Evolutionary conservation across 2,797 vertebrate genomes (phyloP), one percentile per base, ranked within the genome.

Genomic region (Sebastes flavidus): DNA sequence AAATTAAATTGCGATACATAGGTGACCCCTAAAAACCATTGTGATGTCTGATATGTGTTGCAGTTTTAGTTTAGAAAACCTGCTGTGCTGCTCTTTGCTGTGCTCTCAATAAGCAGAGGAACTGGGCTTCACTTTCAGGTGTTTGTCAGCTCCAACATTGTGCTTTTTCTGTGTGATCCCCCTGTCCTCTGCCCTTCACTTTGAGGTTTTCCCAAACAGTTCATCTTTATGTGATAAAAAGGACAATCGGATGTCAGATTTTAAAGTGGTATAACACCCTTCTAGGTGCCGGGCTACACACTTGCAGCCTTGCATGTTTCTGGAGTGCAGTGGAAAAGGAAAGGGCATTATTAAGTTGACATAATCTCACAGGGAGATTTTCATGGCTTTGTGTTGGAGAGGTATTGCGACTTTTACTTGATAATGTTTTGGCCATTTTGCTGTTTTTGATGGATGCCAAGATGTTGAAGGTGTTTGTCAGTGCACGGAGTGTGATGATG

Each of bases 241-340:
- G 65, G 32, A 67, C 68, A 29, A 69, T 27, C 29, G n/a, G 62
- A 81, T 89, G 87, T 88, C 68, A 75, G 29, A 77, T 89, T 89
- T 87, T 73, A 86, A 75, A 56, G 52, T 34, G 30, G 69, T 22
- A 22, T 52, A 61, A 80, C 77, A 54, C 77, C 49, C 1, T 67
- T 81, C 9, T 1, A 32, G 59, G 68, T 78, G 75, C 77, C 6
- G 38, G 65, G 63, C 65, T 73, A 30, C 75, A 22, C 72, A 32
- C 22, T 52, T 72, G 71, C 32, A 69, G 25, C 55, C 66, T 8
- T n/a, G 78, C 82, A 69, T 75, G 72, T 67, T 84, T 87, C 24
- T 84, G 75, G 60, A 88, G 87, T 84, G 65, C 72, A 75, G 86
- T 69, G 77, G 78, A 82, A 91, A 78, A 52, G 30, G 4, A 67